Base-by-base conservation (phyloP, 2,113 vertebrate species). In the Aplodontia rufa region DNA sequence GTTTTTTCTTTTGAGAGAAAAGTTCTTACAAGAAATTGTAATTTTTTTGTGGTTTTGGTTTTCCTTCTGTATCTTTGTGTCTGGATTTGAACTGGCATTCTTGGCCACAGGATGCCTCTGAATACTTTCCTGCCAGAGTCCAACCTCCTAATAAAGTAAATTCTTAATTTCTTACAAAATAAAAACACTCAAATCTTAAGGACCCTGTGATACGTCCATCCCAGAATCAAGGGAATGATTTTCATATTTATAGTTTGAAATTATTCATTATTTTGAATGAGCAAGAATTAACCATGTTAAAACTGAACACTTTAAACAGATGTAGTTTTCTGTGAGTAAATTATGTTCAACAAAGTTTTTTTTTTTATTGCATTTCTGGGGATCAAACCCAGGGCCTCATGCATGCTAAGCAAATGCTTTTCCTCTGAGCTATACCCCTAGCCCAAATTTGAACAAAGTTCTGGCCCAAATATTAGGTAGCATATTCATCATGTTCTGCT, bases 201-300 rank as follows among this genome's bases (percentile, higher is more conserved):
- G 86, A 86, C 32, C 32, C 28, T 37, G 0, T 49, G 53, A 74
- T 40, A 40, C 5, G 3, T 75, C 47, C n/a, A n/a, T 85, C 8
- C n/a, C 24, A 66, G 55, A 58, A 55, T 62, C 30, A 9, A 58
- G 20, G 32, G 91, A 24, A 17, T 64, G 8, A 49, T 79, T 91
- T 87, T 78, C 49, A n/a, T 53, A 35, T 92, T 82, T 94, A 28
- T 55, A 69, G 8, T 91, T 92, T 90, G 47, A 42, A 80, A n/a
- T 83, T 47, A 86, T 87, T 71, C 91, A 28, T 53, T 13, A 8
- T 64, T 19, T 71, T 95, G 22, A 91, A 75, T 93, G 30, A 83
- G 9, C 17, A 68, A 68, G 40, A 87, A 89, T 71, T 62, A 91
- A n/a, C 78, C 78, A 1, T 96, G 32, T 66, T 91, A 88, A 91